phyloP scores from a whole-genome alignment of 2,888 invertebrate genomes.

The Sialis lutaria region DNA sequence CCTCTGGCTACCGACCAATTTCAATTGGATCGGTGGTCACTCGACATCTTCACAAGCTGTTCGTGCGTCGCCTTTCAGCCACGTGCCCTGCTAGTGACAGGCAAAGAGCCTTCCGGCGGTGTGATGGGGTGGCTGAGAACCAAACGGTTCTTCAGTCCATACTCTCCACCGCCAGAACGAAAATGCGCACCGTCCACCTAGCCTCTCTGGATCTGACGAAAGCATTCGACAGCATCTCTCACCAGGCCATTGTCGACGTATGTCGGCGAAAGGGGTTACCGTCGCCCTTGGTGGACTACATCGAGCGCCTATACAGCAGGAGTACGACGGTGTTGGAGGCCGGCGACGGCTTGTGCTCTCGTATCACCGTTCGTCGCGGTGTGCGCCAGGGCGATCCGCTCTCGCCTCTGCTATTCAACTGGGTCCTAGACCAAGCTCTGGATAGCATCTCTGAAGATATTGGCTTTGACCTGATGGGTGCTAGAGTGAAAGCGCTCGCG shows the following conservation, averaged over 20 bases:
- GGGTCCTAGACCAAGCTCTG: too few relatives aligned
- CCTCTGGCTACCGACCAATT: conserved; percentile 12
- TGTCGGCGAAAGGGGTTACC: conserved; percentile 7
- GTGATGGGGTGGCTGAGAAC: conserved; percentile 10
- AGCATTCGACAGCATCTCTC: conserved; percentile 11
- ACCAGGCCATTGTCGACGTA: conserved; percentile 5
- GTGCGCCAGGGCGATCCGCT: too few relatives aligned
- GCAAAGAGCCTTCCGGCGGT: conserved; percentile 7
- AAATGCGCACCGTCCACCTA: conserved; percentile 2
- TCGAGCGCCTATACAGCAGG: not conserved
- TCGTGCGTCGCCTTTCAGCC: too few relatives aligned
- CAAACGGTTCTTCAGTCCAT: conserved; percentile 2
- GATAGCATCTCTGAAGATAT: not conserved
- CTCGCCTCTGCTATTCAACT: conserved; percentile 7
- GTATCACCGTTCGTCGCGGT: conserved; percentile 5
- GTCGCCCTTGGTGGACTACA: not conserved
- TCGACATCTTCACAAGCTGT: too few relatives aligned
- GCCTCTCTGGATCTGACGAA: conserved; percentile 11
- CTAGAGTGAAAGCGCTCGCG: too few relatives aligned
- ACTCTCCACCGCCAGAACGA: not conserved
- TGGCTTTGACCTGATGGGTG: not conserved
- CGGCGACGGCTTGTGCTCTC: conserved; percentile 10
- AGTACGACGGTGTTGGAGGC: not conserved
- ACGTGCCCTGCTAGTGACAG: conserved; percentile 7
- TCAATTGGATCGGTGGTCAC: too few relatives aligned